These are phyloP conservation scores for Prinia subflava DNA, from an alignment of 2,113 vertebrate genomes.

Conservation along the genomic window DNA sequence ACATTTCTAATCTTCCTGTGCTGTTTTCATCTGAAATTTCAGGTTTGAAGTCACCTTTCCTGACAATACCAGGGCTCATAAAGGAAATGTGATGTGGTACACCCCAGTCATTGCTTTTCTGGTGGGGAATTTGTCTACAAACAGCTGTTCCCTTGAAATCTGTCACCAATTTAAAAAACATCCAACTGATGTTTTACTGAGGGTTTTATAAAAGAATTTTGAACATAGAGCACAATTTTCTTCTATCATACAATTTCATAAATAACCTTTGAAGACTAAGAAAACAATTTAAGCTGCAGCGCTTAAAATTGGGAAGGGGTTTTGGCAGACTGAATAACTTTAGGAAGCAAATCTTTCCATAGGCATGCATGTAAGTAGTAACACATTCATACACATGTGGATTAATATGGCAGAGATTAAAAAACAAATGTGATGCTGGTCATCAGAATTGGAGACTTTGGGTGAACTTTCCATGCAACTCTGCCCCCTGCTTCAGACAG, in stretches of 20 bases:
- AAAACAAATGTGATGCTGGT: background rate
- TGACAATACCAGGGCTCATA: background rate
- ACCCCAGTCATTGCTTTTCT: background rate
- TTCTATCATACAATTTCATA: conserved; percentile 3
- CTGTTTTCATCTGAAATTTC: background rate
- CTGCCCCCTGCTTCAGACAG: background rate
- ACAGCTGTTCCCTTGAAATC: background rate
- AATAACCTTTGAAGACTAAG: conserved; percentile 54
- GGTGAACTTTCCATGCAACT: background rate
- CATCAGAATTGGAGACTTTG: background rate
- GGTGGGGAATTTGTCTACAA: background rate
- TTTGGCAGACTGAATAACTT: conserved; percentile 25
- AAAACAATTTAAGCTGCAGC: conserved; percentile 28
- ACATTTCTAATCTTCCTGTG: background rate
- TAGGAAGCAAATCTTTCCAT: conserved; percentile 14
- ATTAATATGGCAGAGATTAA: background rate
- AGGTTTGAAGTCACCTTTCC: background rate
- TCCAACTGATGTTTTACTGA: background rate
- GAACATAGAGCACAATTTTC: background rate
- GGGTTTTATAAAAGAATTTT: conserved; percentile 18
- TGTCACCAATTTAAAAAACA: background rate
- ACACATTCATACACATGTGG: background rate
- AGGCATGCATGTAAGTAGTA: conserved; percentile 1
- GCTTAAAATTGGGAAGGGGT: conserved; percentile 20
- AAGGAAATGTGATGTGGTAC: background rate